These are phyloP conservation scores for Yponomeuta evonymella DNA, from an alignment of 2,888 invertebrate species.

Conservation along the genomic window DNA sequence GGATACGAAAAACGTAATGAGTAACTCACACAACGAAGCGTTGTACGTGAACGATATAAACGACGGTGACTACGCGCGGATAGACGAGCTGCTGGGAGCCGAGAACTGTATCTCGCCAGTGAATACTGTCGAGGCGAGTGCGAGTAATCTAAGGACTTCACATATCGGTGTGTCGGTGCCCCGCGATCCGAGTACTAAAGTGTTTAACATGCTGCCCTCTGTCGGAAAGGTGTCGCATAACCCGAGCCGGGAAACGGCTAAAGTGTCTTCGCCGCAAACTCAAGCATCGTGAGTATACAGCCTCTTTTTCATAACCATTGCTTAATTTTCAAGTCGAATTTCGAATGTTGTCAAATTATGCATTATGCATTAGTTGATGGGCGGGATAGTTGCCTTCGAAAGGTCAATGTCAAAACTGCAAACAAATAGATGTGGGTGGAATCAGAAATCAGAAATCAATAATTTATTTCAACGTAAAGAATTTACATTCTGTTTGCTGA, in stretches of 20 bases:
- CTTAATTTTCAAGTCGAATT: too few relatives aligned
- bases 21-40: conserved; percentile 65
- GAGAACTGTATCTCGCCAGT: conserved; percentile 68
- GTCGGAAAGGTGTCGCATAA: conserved; percentile 61
- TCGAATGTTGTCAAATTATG: too few relatives aligned
- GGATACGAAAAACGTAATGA: conserved; percentile 65
- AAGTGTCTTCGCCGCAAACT: conserved; percentile 56
- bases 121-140: conserved; percentile 36
- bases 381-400: too few relatives aligned
- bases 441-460: too few relatives aligned
- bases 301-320: background rate
- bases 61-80: conserved; percentile 66
- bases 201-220: conserved; percentile 60
- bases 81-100: conserved; percentile 60
- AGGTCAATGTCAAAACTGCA: too few relatives aligned
- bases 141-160: conserved; percentile 57
- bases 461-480: too few relatives aligned
- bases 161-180: conserved; percentile 51
- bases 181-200: conserved; percentile 42
- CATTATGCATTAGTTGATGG: too few relatives aligned
- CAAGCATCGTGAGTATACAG: conserved; percentile 48
- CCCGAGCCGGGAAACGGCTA: conserved; percentile 45
- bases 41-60: conserved; percentile 60
- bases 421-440: too few relatives aligned
- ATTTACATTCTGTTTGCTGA: too few relatives aligned